Evolutionary conservation across 53 echinoderm and acorn worm species (phyloP).

Genomic region (Glandiceps talaboti): DNA sequence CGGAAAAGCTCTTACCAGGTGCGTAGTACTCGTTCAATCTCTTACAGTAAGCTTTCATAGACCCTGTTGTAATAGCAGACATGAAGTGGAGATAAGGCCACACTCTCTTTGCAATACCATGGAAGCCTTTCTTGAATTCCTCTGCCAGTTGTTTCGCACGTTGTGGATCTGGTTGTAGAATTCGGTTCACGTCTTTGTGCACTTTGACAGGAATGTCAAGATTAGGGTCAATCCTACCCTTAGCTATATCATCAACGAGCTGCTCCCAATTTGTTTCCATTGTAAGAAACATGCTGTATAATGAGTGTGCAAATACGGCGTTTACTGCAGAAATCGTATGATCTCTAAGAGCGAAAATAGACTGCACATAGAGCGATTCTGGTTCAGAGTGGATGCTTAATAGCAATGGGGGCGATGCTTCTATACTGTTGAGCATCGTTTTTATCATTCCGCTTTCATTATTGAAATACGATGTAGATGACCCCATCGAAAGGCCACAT

Average conservation of each 20-base stretch:
- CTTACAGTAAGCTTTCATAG: slow-evolving; percentile 20
- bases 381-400: slow-evolving; percentile 55
- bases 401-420: slow-evolving; percentile 39
- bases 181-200: neutral
- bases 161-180: slow-evolving; percentile 19
- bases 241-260: slow-evolving; percentile 14
- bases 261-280: slow-evolving; percentile 24
- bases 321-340: slow-evolving; percentile 31
- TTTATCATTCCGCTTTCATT: neutral
- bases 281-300: slow-evolving; percentile 10
- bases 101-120: slow-evolving; percentile 9
- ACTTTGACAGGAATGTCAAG: slow-evolving; percentile 12
- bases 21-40: slow-evolving; percentile 6
- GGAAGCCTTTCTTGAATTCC: slow-evolving; percentile 30
- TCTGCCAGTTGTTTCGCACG: slow-evolving; percentile 21
- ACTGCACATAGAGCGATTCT: slow-evolving; percentile 60
- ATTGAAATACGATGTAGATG: neutral
- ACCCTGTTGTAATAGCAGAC: slow-evolving; percentile 7
- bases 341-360: slow-evolving; percentile 66
- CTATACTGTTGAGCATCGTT: neutral
- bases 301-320: slow-evolving; percentile 1
- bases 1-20: neutral
- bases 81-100: neutral
- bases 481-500: slow-evolving; percentile 17
- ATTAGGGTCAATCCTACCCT: slow-evolving; percentile 8